Conservation (phyloP, 2,888 invertebrate genomes). For the Heteropelma amictum region DNA sequence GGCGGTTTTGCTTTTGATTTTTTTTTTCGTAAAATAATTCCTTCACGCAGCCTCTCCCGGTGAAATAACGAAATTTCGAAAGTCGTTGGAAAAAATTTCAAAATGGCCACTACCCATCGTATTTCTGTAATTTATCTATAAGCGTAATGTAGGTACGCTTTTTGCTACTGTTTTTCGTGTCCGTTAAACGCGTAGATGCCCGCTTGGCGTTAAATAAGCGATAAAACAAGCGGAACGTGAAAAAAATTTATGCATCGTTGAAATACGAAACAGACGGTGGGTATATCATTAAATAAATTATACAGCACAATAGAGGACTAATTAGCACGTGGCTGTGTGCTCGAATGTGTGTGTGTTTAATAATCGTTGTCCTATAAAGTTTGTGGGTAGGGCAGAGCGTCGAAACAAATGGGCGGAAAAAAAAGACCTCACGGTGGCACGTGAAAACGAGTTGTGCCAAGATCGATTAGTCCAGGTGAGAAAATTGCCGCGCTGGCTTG, state of each 20-base stretch:
- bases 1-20: too few species aligned
- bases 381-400: slow-evolving; percentile 9
- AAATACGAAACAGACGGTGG: not conserved
- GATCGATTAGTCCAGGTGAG: slow-evolving; percentile 55
- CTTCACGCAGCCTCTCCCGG: too few species aligned
- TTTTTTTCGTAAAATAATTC: too few species aligned
- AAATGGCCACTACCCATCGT: too few species aligned
- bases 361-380: slow-evolving; percentile 8
- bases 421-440: slow-evolving; percentile 28
- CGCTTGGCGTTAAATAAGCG: too few species aligned
- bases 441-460: slow-evolving; percentile 38
- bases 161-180: too few species aligned
- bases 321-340: slow-evolving; percentile 2
- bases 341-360: not conserved
- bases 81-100: too few species aligned
- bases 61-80: too few species aligned
- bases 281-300: slow-evolving; percentile 19
- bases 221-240: too few species aligned
- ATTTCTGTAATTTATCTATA: too few species aligned
- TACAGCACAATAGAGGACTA: not conserved
- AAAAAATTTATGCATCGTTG: not conserved
- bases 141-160: too few species aligned
- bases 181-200: too few species aligned
- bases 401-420: not conserved
- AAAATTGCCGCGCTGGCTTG: slow-evolving; percentile 38